Evolutionary conservation across 2,888 invertebrate species (phyloP).

Genomic region (Pseudococcus jackbeardsleyi): DNA sequence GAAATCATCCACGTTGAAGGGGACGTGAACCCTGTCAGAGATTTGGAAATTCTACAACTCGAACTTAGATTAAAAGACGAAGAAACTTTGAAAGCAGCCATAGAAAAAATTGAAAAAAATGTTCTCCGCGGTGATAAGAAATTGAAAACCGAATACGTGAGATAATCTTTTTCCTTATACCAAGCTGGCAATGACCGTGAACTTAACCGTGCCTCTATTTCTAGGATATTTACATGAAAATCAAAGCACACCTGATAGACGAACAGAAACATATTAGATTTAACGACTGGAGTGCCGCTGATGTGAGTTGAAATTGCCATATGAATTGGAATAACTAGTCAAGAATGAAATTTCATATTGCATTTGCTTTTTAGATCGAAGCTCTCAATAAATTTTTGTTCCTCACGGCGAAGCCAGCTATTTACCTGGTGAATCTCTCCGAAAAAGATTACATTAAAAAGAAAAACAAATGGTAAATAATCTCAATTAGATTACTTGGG

Average conservation of each 20-base stretch:
- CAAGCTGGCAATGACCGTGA: background rate
- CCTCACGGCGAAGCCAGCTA: constrained; percentile 96
- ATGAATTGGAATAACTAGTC: too few relatives aligned
- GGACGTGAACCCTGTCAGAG: constrained; percentile 96
- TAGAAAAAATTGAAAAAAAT: constrained; percentile 89
- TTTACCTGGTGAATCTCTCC: constrained; percentile 96
- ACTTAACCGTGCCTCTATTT: constrained; percentile 69
- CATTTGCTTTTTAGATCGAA: constrained; percentile 81
- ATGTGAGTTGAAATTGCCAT: constrained; percentile 76
- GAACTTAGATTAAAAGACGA: constrained; percentile 95
- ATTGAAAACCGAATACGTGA: constrained; percentile 93
- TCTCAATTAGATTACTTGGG: background rate
- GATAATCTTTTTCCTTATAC: constrained; percentile 68
- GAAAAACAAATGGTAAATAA: constrained; percentile 93
- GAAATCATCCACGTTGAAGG: constrained; percentile 99
- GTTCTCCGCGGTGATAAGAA: constrained; percentile 94
- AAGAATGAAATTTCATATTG: too few relatives aligned
- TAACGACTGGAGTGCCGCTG: constrained; percentile 91
- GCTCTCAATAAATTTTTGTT: constrained; percentile 95
- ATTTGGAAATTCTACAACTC: constrained; percentile 95
- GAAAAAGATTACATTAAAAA: constrained; percentile 98
- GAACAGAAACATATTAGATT: constrained; percentile 95
- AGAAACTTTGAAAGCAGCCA: constrained; percentile 83
- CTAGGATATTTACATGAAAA: constrained; percentile 88
- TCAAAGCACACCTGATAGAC: constrained; percentile 85